Conservation (phyloP, 2,888 invertebrate species). For the Oscheius sp. region DNA sequence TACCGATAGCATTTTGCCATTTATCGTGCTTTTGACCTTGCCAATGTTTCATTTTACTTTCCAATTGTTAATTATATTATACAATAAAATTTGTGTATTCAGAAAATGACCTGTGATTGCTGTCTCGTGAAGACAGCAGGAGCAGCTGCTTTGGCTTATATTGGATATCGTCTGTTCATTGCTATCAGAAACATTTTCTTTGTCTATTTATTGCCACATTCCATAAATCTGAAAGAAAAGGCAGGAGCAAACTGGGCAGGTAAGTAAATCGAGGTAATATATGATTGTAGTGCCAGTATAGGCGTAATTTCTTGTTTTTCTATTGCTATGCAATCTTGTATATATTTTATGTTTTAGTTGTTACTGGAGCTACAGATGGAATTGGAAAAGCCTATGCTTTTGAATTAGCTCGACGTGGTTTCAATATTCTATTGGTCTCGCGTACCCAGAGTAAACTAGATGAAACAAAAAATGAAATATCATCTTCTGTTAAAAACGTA, state of each 20-base stretch:
- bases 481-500: slow-evolving; percentile 46
- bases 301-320: neutral
- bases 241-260: slow-evolving; percentile 71
- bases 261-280: slow-evolving; percentile 45
- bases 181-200: slow-evolving; percentile 56
- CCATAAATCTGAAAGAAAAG: slow-evolving; percentile 63
- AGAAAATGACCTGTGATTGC: slow-evolving; percentile 56
- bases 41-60: neutral
- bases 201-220: slow-evolving; percentile 57
- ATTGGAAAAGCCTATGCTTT: slow-evolving; percentile 73
- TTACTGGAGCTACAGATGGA: slow-evolving; percentile 73
- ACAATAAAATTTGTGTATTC: neutral
- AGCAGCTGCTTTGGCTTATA: slow-evolving; percentile 54
- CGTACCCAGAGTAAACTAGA: slow-evolving; percentile 70
- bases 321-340: too few relatives aligned
- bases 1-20: neutral
- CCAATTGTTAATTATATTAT: too few relatives aligned
- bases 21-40: neutral
- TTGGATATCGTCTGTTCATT: slow-evolving; percentile 45
- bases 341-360: slow-evolving; percentile 58
- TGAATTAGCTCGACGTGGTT: slow-evolving; percentile 67
- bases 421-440: slow-evolving; percentile 71
- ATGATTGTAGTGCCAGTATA: too few relatives aligned
- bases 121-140: slow-evolving; percentile 59
- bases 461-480: slow-evolving; percentile 67